Conservation (phyloP, 2,888 invertebrate species). For the Ferrisia virgata region DNA sequence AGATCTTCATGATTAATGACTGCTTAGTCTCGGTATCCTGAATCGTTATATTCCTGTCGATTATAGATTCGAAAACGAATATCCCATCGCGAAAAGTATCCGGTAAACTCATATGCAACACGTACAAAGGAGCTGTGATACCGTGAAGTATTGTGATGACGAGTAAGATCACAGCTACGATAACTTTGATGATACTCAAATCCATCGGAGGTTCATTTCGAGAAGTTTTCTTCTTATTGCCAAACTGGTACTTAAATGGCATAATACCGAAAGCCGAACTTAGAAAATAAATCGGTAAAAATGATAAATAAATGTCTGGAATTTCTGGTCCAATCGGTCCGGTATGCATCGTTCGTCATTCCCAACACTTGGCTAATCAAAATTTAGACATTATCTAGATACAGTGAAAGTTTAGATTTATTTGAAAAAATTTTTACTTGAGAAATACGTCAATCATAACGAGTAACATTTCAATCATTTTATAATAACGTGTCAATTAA, state of each 20-base stretch:
- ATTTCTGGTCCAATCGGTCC: background rate
- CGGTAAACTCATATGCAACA: constrained; percentile 46
- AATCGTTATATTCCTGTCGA: background rate
- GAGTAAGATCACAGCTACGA: constrained; percentile 23
- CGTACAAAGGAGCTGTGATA: constrained; percentile 46
- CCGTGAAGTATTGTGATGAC: constrained; percentile 43
- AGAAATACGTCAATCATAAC: background rate
- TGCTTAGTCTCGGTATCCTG: constrained; percentile 38
- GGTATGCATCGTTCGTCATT: background rate
- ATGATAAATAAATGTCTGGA: constrained; percentile 42
- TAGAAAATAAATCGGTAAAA: constrained; percentile 41
- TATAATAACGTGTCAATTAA: background rate
- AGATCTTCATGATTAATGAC: constrained; percentile 47
- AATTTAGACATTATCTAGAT: background rate
- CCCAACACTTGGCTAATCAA: background rate
- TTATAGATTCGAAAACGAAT: background rate
- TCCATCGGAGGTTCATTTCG: constrained; percentile 18
- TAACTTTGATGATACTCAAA: background rate
- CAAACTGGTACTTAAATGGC: constrained; percentile 42
- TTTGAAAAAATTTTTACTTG: background rate
- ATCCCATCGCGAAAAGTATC: constrained; percentile 13
- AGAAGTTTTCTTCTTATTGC: background rate
- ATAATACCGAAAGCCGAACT: constrained; percentile 47
- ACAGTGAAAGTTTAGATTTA: background rate
- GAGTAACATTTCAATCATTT: background rate